A percentile compares a stretch with the other conserved stretches of the same genome.
phyloP scores from a whole-genome alignment of 2,113 vertebrate genomes.

The Cisticola juncidis region DNA sequence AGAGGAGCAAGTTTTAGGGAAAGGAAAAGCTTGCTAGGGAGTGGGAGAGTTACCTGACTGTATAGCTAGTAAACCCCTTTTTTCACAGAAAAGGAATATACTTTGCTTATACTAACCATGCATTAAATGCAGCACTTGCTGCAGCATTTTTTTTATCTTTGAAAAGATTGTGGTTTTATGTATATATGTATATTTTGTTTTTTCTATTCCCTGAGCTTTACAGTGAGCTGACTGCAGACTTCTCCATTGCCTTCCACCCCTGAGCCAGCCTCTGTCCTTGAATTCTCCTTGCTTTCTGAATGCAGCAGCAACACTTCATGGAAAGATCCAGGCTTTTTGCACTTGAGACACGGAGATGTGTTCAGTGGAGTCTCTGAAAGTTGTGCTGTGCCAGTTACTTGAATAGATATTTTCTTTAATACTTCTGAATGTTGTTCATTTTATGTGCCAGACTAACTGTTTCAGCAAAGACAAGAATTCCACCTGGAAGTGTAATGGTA shows the following conservation, averaged over 20 bases:
- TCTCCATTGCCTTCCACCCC: neutral
- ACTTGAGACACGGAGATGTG: accelerated
- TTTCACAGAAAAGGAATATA: neutral
- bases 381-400: neutral
- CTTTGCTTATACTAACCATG: neutral
- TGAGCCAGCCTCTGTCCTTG: neutral
- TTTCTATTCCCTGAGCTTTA: neutral
- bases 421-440: neutral
- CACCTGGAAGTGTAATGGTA: neutral
- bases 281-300: neutral
- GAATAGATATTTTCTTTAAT: neutral
- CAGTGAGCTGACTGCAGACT: neutral
- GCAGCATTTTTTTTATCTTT: neutral
- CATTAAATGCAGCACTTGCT: neutral
- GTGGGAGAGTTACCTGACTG: neutral
- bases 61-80: neutral
- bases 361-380: neutral
- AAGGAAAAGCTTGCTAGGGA: neutral
- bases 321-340: neutral
- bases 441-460: neutral
- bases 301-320: neutral
- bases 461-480: neutral
- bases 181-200: neutral
- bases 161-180: neutral
- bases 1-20: neutral